Percentiles rank a stretch among this genome's conserved stretches.
Conservation (phyloP, 2,888 invertebrate species). For the Gymnoscelis rufifasciata region DNA sequence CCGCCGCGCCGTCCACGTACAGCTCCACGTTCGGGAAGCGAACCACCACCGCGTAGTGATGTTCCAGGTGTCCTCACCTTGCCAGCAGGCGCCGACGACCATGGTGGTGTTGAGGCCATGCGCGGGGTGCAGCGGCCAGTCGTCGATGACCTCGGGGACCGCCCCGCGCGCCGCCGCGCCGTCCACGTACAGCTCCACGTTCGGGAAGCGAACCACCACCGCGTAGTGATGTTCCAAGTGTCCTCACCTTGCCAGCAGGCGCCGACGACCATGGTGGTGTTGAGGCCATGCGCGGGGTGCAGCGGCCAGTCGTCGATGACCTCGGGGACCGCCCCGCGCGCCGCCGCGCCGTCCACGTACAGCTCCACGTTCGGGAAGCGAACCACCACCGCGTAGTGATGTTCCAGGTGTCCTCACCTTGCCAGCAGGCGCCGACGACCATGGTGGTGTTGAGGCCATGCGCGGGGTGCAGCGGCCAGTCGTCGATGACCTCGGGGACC, state of each 20-base stretch:
- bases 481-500: too few species aligned
- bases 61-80: slow-evolving; percentile 80
- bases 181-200: slow-evolving; percentile 92
- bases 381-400: too few species aligned
- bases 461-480: slow-evolving; percentile 97
- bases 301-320: too few species aligned
- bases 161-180: slow-evolving; percentile 81
- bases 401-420: slow-evolving; percentile 99
- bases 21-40: slow-evolving; percentile 94
- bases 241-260: slow-evolving; percentile 99
- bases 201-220: slow-evolving; percentile 94
- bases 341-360: too few species aligned
- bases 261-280: slow-evolving; percentile 95
- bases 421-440: slow-evolving; percentile 95
- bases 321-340: too few species aligned
- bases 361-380: slow-evolving; percentile 55
- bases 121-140: slow-evolving; percentile 98
- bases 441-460: slow-evolving; percentile 95
- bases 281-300: slow-evolving; percentile 95
- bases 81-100: slow-evolving; percentile 98
- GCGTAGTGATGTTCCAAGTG: slow-evolving; percentile 99
- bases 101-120: slow-evolving; percentile 96
- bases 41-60: slow-evolving; percentile 92
- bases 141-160: slow-evolving; percentile 98
- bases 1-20: slow-evolving; percentile 90